Evolutionary conservation across 23 tunicate genomes (phyloP).

Genomic region (Ascidia mentula): DNA sequence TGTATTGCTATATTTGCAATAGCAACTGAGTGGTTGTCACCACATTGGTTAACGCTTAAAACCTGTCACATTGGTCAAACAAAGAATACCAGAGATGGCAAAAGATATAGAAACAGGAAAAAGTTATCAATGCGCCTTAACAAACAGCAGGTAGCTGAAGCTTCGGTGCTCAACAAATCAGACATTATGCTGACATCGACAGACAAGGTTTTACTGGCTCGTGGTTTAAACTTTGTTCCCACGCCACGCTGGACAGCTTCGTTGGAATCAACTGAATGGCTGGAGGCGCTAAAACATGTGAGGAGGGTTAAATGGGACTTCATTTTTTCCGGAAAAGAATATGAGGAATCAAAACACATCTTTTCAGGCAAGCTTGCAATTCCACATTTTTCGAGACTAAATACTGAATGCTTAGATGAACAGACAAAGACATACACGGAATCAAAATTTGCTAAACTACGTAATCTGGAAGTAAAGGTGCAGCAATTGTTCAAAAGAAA

Average conservation of each 20-base stretch:
- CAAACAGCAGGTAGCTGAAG: not conserved
- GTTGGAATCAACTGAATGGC: not conserved
- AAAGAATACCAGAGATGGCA: too few relatives aligned
- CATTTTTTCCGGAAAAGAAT: not conserved
- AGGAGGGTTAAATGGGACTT: not conserved
- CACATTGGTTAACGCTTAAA: too few relatives aligned
- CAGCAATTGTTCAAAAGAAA: not conserved
- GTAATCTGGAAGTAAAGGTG: not conserved
- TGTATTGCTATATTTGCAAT: too few relatives aligned
- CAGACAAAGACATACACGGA: not conserved
- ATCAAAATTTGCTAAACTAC: not conserved
- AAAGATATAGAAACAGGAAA: too few relatives aligned
- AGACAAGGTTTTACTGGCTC: not conserved
- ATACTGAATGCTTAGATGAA: not conserved
- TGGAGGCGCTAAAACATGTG: not conserved
- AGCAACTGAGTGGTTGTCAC: too few relatives aligned
- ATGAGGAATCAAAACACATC: not conserved
- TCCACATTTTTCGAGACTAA: not conserved
- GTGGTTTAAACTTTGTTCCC: too few relatives aligned
- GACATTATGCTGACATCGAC: not conserved
- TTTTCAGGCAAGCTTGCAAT: not conserved
- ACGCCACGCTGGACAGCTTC: not conserved
- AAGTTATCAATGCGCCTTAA: not conserved
- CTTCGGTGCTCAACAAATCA: not conserved
- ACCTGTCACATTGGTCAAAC: too few relatives aligned